phyloP scores from a whole-genome alignment of 2,113 vertebrate species.

The Butorides virescens region DNA sequence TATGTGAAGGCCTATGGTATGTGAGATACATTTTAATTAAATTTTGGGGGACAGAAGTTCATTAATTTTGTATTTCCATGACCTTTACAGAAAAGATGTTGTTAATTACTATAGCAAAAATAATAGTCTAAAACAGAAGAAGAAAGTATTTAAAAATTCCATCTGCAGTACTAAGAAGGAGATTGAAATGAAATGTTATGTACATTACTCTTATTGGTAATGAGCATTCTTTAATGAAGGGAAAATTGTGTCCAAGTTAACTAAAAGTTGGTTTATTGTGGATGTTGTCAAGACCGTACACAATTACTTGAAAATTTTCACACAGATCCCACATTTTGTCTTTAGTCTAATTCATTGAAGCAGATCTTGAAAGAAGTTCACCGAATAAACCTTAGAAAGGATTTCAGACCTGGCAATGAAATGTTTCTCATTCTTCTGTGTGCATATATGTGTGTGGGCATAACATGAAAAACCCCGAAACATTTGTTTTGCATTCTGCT shows the following conservation, averaged over 20 bases:
- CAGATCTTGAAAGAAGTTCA: background rate
- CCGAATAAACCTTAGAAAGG: background rate
- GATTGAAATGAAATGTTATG: accelerated
- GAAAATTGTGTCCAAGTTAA: background rate
- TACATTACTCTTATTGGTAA: background rate
- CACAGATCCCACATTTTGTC: background rate
- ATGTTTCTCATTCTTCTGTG: background rate
- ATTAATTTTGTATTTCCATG: background rate
- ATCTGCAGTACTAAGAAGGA: background rate
- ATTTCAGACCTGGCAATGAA: background rate
- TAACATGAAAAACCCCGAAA: background rate
- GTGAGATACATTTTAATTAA: accelerated
- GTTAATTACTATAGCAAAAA: background rate
- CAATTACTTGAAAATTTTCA: background rate
- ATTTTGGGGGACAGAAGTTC: accelerated
- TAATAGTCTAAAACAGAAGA: background rate
- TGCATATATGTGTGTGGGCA: accelerated
- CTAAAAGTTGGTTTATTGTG: background rate
- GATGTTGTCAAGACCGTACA: background rate
- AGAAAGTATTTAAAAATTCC: background rate
- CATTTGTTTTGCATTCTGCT: background rate
- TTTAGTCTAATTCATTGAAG: background rate
- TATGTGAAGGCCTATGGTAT: background rate
- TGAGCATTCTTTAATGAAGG: background rate
- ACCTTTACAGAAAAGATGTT: background rate